Conservation (phyloP, 53 echinoderm and acorn worm species). For the Crossaster papposus region DNA sequence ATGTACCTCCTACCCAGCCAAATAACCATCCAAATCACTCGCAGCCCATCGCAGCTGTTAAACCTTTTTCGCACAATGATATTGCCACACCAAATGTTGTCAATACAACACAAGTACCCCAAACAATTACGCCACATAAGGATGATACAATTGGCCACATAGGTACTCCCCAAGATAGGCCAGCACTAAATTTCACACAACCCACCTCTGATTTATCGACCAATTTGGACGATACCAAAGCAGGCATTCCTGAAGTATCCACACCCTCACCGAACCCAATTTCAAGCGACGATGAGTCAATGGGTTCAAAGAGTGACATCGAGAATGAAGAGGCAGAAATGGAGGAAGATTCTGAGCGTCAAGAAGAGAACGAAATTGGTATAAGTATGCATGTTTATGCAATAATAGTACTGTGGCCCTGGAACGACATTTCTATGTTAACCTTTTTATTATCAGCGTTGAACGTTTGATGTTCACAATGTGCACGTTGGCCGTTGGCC, state of each 20-base stretch:
- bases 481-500: too few relatives aligned
- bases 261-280: not conserved
- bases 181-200: too few relatives aligned
- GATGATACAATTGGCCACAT: too few relatives aligned
- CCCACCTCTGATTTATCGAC: too few relatives aligned
- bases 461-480: too few relatives aligned
- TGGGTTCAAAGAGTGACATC: not conserved
- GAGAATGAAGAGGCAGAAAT: not conserved
- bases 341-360: not conserved
- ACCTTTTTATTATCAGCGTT: too few relatives aligned
- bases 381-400: not conserved
- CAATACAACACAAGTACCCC: too few relatives aligned
- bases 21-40: not conserved
- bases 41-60: not conserved
- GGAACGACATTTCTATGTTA: too few relatives aligned
- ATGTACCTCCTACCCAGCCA: not conserved
- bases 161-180: too few relatives aligned
- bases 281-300: not conserved
- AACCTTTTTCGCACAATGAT: not conserved
- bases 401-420: too few relatives aligned
- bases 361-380: not conserved
- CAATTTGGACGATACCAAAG: not conserved
- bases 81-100: not conserved
- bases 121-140: too few relatives aligned
- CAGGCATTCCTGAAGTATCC: not conserved